A percentile compares a stretch with the other conserved stretches of the same genome.
These are phyloP conservation scores for Apotomis turbidana DNA, from an alignment of 2,888 invertebrate species.

Conservation along the genomic window DNA sequence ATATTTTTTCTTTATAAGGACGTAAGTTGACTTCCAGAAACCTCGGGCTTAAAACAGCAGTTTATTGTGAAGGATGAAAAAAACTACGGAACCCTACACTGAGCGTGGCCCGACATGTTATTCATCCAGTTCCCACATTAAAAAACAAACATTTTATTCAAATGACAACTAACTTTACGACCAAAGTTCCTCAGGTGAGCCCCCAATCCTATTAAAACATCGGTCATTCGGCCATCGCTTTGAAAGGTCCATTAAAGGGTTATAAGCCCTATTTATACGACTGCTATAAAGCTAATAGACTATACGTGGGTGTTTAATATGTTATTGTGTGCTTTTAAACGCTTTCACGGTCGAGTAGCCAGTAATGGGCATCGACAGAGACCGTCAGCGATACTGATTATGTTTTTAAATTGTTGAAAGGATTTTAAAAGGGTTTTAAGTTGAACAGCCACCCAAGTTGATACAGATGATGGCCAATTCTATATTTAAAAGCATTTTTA, in stretches of 20 bases:
- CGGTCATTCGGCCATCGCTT: conserved; percentile 5
- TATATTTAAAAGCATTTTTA: too few species aligned
- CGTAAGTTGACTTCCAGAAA: too few species aligned
- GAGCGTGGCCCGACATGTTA: too few species aligned
- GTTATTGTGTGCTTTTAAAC: conserved; percentile 48
- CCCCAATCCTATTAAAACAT: conserved; percentile 3
- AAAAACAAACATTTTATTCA: neutral
- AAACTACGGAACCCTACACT: too few species aligned
- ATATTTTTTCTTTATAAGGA: too few species aligned
- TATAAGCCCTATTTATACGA: conserved; percentile 33
- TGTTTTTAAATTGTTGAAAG: conserved; percentile 26
- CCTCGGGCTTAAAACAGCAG: too few species aligned
- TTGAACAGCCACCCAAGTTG: conserved; percentile 17
- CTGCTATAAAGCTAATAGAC: conserved; percentile 46
- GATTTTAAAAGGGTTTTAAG: conserved; percentile 29
- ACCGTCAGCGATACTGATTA: conserved; percentile 41
- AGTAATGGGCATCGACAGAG: conserved; percentile 45
- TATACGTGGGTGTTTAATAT: conserved; percentile 49
- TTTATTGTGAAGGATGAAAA: too few species aligned
- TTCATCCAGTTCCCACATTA: neutral
- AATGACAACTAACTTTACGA: neutral
- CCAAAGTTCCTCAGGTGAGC: neutral
- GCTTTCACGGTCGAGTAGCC: conserved; percentile 48
- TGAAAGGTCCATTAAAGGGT: conserved; percentile 25
- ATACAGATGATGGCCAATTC: neutral